phyloP scores from a whole-genome alignment of 2,888 invertebrate species.

The Acronicta alni region DNA sequence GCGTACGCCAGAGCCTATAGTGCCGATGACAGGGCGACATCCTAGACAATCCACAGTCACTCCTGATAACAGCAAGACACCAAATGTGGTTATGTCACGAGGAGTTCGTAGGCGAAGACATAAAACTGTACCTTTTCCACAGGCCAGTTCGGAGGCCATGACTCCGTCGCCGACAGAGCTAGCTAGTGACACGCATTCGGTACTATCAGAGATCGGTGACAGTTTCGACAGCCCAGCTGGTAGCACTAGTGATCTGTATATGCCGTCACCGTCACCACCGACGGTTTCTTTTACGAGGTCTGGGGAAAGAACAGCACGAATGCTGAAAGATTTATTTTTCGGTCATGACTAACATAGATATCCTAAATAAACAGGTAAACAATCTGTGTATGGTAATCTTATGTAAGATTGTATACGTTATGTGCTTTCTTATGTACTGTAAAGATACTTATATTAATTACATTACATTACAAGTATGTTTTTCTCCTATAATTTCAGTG shows the following conservation, averaged over 20 bases:
- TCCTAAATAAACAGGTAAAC: not conserved
- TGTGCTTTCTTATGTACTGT: not conserved
- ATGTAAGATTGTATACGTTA: not conserved
- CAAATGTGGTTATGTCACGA: not conserved
- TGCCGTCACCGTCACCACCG: not conserved
- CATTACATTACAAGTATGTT: too few species aligned
- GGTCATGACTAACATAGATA: not conserved
- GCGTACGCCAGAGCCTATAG: not conserved
- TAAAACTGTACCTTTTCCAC: not conserved
- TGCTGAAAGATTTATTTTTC: conserved; percentile 4
- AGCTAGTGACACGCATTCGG: too few species aligned
- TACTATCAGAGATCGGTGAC: not conserved
- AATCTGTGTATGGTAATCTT: too few species aligned
- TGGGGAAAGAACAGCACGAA: conserved; percentile 9
- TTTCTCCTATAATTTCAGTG: too few species aligned
- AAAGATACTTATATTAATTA: not conserved
- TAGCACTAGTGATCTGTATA: not conserved
- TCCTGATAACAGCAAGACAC: not conserved
- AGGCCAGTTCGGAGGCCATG: not conserved
- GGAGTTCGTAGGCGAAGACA: conserved; percentile 2
- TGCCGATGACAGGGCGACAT: too few species aligned
- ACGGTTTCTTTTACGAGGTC: conserved; percentile 4
- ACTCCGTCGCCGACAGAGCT: not conserved
- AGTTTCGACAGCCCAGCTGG: not conserved
- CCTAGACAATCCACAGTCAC: too few species aligned